Evolutionary conservation across 2,797 vertebrate species (phyloP), one percentile per base, ranked within the genome.

Genomic region (Lacerta viridis): DNA sequence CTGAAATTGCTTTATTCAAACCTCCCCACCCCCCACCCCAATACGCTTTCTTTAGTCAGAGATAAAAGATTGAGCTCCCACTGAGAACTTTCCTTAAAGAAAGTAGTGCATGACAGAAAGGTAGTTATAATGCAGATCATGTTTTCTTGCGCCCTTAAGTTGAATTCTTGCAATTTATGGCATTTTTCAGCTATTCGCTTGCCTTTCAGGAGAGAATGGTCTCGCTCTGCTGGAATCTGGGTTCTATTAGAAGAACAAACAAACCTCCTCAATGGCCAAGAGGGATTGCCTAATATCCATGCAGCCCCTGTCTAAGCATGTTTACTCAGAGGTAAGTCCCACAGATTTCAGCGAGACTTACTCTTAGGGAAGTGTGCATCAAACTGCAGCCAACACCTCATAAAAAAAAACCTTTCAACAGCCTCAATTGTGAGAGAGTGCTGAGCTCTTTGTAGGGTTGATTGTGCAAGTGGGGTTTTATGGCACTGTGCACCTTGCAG

Each of bases 21-120:
- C 89, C 88, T 75, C 80, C 89, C 92, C n/a, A 33, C 33, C n/a
- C 23, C 33, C n/a, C n/a, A n/a, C n/a, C 6, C 71, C 71, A 17
- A 55, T 89, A 95, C 89, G 90, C 94, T 96, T 94, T 93, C 46
- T 93, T 93, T 90, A 91, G 94, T 92, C 92, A 94, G 93, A 94
- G 85, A 93, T 79, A 95, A 95, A 94, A 66, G 84, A 85, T 95
- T 92, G 90, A 1, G 33, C 92, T 93, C 93, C 94, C 95, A 95
- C 90, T 85, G 93, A 74, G 95, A 93, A 68, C 90, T 90, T 90
- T 93, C 83, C 91, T 93, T 84, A 91, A 92, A 85, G 89, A 84
- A 93, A 55, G 17, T 77, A 93, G 90, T 80, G 88, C 86, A 76
- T 91, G 83, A 93, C 91, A 93, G 69, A 85, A 94, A 90, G 91